These are phyloP conservation scores for Archilochus colubris DNA, from an alignment of 2,113 vertebrate species.

Conservation along the genomic window DNA sequence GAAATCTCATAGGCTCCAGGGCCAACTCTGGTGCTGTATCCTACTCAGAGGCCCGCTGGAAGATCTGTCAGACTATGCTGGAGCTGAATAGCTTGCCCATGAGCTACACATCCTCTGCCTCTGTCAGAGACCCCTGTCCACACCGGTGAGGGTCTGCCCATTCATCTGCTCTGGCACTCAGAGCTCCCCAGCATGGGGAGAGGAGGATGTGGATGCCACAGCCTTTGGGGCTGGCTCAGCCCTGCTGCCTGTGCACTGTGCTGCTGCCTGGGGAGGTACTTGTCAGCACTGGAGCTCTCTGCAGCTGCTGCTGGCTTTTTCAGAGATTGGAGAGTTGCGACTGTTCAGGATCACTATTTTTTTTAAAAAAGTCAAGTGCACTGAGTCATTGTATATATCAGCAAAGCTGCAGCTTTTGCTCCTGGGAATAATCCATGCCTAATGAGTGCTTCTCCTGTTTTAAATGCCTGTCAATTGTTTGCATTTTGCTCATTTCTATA, in stretches of 20 bases:
- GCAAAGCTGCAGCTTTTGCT: constrained; percentile 42
- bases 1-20: not conserved
- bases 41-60: not conserved
- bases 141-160: not conserved
- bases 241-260: accelerated
- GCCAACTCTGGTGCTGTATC: not conserved
- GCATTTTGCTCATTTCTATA: not conserved
- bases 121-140: not conserved
- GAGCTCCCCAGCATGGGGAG: accelerated
- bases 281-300: not conserved
- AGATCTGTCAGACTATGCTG: not conserved
- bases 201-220: not conserved
- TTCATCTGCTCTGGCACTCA: not conserved
- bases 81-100: not conserved
- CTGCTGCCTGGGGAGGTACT: not conserved
- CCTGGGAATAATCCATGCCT: constrained; percentile 18
- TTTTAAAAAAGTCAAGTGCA: not conserved
- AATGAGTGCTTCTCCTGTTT: not conserved
- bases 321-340: not conserved
- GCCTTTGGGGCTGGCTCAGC: accelerated
- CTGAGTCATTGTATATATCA: constrained; percentile 52
- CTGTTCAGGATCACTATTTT: not conserved
- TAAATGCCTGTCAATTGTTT: not conserved
- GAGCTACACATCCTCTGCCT: not conserved
- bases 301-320: constrained; percentile 48